Conservation (phyloP, 2,113 vertebrate genomes). For the Rousettus leschenaultii region DNA sequence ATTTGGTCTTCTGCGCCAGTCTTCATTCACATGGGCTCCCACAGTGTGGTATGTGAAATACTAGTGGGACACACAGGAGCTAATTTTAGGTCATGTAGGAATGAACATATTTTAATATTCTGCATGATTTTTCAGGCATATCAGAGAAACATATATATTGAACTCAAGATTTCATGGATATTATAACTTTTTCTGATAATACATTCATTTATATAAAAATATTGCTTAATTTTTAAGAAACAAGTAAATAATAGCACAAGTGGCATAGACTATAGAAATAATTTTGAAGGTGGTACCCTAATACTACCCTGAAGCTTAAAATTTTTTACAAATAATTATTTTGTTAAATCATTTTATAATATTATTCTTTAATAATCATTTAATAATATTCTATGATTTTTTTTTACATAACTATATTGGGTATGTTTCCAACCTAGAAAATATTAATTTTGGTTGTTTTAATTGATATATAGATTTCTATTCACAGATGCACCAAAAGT, state of each 20-base stretch:
- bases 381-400: background rate
- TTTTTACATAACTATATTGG: background rate
- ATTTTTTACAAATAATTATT: background rate
- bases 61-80: background rate
- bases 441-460: background rate
- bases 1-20: background rate
- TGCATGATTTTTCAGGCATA: background rate
- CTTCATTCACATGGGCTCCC: background rate
- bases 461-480: background rate
- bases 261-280: background rate
- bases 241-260: background rate
- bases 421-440: background rate
- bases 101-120: background rate
- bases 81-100: background rate
- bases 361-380: background rate
- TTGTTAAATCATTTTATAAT: background rate
- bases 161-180: background rate
- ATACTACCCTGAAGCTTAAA: background rate
- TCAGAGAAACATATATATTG: background rate
- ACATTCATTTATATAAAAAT: background rate
- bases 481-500: background rate
- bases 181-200: background rate
- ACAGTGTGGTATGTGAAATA: background rate
- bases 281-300: background rate
- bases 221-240: background rate